These are phyloP conservation scores for Zingel zingel DNA, from an alignment of 2,113 vertebrate genomes.

Conservation along the genomic window DNA sequence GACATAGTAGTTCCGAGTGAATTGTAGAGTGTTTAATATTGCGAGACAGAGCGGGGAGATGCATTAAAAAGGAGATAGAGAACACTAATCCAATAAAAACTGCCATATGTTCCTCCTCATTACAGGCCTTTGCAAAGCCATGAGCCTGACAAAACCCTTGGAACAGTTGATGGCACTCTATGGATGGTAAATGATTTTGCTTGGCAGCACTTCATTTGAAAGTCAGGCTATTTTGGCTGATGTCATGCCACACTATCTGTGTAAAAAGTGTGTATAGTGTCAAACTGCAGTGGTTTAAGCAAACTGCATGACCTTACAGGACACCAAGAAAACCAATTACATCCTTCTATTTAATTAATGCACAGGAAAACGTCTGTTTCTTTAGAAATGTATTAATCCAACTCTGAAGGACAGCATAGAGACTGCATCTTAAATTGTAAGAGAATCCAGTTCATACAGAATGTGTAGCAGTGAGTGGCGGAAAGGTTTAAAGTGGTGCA, in stretches of 20 bases:
- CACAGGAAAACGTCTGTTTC: neutral
- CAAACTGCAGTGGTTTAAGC: neutral
- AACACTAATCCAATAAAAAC: conserved; percentile 22
- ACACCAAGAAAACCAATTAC: neutral
- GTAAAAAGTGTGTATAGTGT: neutral
- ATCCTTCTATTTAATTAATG: neutral
- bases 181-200: conserved; percentile 43
- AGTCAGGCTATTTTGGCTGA: conserved; percentile 31
- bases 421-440: neutral
- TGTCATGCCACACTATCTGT: neutral
- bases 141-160: conserved; percentile 19
- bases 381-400: neutral
- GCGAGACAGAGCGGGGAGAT: neutral
- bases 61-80: conserved; percentile 3
- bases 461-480: neutral
- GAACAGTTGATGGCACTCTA: neutral
- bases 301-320: neutral
- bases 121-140: conserved; percentile 42
- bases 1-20: neutral
- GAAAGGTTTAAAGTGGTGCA: neutral
- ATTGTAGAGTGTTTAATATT: conserved; percentile 10
- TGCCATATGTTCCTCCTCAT: conserved; percentile 49
- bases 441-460: neutral
- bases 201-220: conserved; percentile 37
- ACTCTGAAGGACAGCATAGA: neutral